Evolutionary conservation across 2,113 vertebrate genomes (phyloP).

Genomic region (Amphiprion percula): DNA sequence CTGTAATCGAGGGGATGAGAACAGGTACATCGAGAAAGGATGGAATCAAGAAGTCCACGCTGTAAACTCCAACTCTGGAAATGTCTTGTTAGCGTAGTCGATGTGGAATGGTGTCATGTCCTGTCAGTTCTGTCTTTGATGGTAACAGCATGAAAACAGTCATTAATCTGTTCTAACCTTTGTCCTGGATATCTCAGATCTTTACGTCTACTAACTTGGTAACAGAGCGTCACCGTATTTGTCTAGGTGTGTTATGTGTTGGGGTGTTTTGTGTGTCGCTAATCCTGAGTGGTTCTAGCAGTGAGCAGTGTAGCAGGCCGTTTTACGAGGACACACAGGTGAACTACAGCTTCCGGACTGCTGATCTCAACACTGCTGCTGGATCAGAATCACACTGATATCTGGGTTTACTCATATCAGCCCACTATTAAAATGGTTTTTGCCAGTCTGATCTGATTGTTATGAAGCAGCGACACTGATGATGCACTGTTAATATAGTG

Average conservation of each 20-base stretch:
- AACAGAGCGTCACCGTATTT: not conserved
- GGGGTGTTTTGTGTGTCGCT: conserved; percentile 20
- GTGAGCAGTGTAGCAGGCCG: not conserved
- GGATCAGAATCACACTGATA: conserved; percentile 10
- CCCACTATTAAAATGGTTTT: conserved; percentile 4
- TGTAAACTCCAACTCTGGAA: conserved; percentile 22
- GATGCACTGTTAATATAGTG: not conserved
- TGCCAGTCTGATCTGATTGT: not conserved
- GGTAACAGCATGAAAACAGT: conserved; percentile 61
- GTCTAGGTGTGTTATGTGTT: conserved; percentile 21
- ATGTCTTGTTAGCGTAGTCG: conserved; percentile 30
- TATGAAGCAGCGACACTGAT: not conserved
- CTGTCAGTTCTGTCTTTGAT: conserved; percentile 26
- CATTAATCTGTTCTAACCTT: conserved; percentile 33
- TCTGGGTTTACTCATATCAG: conserved; percentile 6
- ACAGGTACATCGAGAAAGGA: conserved; percentile 90
- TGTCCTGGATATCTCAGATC: not conserved
- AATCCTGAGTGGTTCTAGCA: conserved; percentile 47
- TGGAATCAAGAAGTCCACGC: not conserved
- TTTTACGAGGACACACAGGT: too few relatives aligned
- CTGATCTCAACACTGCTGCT: conserved; percentile 9
- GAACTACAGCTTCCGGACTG: not conserved
- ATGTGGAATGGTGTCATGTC: conserved; percentile 29
- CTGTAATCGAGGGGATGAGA: conserved; percentile 85
- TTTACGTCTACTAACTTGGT: conserved; percentile 58